A percentile compares a stretch with the other conserved stretches of the same genome.
phyloP scores from a whole-genome alignment of 1,140 invertebrate species.

The Brachionus rubens region DNA sequence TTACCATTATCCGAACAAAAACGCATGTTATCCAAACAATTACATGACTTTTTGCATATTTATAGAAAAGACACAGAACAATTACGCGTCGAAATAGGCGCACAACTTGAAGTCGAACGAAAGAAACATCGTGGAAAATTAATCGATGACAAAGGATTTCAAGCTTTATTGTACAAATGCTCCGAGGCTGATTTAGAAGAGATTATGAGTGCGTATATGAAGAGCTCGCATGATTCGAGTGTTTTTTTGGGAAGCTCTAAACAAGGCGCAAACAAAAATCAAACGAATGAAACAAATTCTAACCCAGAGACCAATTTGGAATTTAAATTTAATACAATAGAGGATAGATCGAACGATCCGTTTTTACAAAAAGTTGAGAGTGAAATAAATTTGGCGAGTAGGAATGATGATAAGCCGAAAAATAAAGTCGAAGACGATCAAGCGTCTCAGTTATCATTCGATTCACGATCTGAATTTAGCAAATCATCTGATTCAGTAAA shows the following conservation, averaged over 20 bases:
- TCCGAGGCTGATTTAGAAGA: conserved; percentile 67
- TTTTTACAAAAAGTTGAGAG: too few relatives aligned
- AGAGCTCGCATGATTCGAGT: conserved; percentile 67
- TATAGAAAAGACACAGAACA: conserved; percentile 74
- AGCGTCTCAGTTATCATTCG: not conserved
- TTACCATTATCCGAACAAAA: conserved; percentile 77
- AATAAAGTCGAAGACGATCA: not conserved
- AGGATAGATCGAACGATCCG: too few relatives aligned
- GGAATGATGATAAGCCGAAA: not conserved
- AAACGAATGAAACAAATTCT: not conserved
- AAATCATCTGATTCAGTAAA: conserved; percentile 21
- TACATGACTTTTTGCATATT: conserved; percentile 84
- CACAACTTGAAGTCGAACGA: conserved; percentile 30
- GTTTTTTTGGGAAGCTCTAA: conserved; percentile 64
- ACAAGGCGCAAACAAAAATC: conserved; percentile 26
- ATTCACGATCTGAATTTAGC: conserved; percentile 4
- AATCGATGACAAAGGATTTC: conserved; percentile 43
- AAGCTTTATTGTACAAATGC: conserved; percentile 49
- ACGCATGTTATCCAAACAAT: conserved; percentile 79
- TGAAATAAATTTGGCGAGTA: too few relatives aligned
- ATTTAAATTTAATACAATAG: conserved; percentile 6
- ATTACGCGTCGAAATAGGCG: conserved; percentile 58
- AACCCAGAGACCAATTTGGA: too few relatives aligned
- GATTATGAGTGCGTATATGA: conserved; percentile 67
- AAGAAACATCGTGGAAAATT: conserved; percentile 48